These are phyloP conservation scores for Pocillopora damicornis DNA, from an alignment of 64 coral and sea anemone genomes.

Conservation along the genomic window DNA sequence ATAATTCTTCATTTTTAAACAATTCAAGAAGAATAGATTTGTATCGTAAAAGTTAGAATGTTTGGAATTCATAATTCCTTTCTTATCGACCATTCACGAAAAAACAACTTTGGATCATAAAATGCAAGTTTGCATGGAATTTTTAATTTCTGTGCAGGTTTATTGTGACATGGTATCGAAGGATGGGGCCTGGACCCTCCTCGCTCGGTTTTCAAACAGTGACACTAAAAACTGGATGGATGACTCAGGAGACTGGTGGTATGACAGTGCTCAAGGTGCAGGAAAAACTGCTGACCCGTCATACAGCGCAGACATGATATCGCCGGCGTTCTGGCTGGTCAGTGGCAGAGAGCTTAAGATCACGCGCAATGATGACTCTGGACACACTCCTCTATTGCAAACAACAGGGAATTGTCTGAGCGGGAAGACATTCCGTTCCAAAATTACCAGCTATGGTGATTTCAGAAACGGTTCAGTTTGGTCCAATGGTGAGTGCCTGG, in stretches of 20 bases:
- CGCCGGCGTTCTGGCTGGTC: constrained; percentile 24
- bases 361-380: constrained; percentile 50
- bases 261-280: neutral
- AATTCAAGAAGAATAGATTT: neutral
- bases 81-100: neutral
- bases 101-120: too few species aligned
- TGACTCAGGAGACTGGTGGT: constrained; percentile 34
- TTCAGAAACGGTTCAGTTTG: neutral
- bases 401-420: constrained; percentile 12
- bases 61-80: neutral
- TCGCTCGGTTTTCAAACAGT: constrained; percentile 48
- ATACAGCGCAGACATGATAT: constrained; percentile 36
- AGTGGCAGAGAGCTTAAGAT: constrained; percentile 54
- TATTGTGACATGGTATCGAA: neutral
- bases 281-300: neutral
- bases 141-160: too few species aligned
- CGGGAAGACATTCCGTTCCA: constrained; percentile 18
- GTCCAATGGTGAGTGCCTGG: neutral
- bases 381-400: constrained; percentile 10
- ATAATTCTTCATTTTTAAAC: neutral
- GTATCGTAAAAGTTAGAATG: neutral
- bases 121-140: neutral
- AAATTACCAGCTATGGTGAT: constrained; percentile 30
- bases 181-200: constrained; percentile 6
- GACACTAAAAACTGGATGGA: constrained; percentile 53